Conservation (phyloP, 1,140 invertebrate species). For the Radopholus similis region DNA sequence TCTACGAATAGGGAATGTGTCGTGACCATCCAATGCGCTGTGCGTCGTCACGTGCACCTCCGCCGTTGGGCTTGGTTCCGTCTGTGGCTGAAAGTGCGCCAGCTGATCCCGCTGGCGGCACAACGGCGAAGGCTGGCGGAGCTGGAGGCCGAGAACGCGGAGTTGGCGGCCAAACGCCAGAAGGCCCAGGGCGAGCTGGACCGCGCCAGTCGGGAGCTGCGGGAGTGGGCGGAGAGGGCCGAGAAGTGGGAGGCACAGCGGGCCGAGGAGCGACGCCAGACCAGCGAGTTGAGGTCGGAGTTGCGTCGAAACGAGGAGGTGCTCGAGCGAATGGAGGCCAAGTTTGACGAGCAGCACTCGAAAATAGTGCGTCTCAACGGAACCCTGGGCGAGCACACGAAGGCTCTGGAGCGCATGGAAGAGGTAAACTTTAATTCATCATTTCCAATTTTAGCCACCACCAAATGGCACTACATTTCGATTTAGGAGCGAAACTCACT, state of each 20-base stretch:
- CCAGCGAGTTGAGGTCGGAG: conserved; percentile 36
- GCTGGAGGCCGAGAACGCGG: conserved; percentile 11
- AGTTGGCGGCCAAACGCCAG: background rate
- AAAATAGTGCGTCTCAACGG: conserved; percentile 52
- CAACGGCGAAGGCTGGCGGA: conserved; percentile 25
- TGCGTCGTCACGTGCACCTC: conserved; percentile 23
- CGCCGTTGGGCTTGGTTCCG: conserved; percentile 16
- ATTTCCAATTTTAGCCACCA: too few species aligned
- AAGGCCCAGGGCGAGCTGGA: background rate
- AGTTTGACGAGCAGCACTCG: conserved; percentile 53
- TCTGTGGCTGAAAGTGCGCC: conserved; percentile 19
- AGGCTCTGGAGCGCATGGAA: conserved; percentile 38
- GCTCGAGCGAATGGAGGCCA: conserved; percentile 45
- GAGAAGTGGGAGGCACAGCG: conserved; percentile 17
- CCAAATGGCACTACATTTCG: too few species aligned
- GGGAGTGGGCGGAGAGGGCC: background rate
- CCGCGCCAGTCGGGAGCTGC: background rate
- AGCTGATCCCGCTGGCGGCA: conserved; percentile 29
- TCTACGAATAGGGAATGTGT: conserved; percentile 36
- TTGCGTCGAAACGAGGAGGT: conserved; percentile 51
- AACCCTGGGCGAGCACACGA: conserved; percentile 40
- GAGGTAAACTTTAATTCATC: too few species aligned
- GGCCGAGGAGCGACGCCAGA: conserved; percentile 20
- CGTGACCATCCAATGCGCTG: conserved; percentile 44
- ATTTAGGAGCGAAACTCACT: conserved; percentile 37